phyloP scores from a whole-genome alignment of 2,797 vertebrate species.

The Lagorchestes hirsutus region DNA sequence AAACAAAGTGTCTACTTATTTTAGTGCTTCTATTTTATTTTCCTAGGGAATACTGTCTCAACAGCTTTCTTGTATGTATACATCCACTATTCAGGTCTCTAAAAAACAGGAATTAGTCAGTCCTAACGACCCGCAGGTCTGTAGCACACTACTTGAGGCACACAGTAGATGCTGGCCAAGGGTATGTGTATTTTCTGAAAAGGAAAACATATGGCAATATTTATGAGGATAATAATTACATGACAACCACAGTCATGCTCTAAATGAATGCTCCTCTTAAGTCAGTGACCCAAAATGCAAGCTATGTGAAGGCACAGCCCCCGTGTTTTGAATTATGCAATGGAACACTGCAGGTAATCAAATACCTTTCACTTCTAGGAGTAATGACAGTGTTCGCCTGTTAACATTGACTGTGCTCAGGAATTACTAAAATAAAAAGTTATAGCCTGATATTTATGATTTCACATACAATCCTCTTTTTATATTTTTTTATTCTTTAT shows the following conservation, averaged over 20 bases:
- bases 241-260: neutral
- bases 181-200: neutral
- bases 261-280: neutral
- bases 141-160: neutral
- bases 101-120: neutral
- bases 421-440: slow-evolving; percentile 1
- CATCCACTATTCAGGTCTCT: neutral
- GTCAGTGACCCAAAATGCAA: neutral
- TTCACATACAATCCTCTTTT: neutral
- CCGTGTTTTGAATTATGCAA: neutral
- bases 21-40: neutral
- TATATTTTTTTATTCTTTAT: neutral
- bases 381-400: neutral
- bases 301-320: neutral
- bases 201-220: neutral
- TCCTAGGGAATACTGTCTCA: neutral
- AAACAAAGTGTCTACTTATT: neutral
- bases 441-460: neutral
- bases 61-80: neutral
- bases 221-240: neutral
- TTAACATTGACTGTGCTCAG: neutral
- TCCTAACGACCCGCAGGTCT: neutral
- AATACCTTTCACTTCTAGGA: neutral
- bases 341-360: neutral
- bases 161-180: neutral